Evolutionary conservation across 2,113 vertebrate species (phyloP).

Genomic region (Hemicordylus capensis): DNA sequence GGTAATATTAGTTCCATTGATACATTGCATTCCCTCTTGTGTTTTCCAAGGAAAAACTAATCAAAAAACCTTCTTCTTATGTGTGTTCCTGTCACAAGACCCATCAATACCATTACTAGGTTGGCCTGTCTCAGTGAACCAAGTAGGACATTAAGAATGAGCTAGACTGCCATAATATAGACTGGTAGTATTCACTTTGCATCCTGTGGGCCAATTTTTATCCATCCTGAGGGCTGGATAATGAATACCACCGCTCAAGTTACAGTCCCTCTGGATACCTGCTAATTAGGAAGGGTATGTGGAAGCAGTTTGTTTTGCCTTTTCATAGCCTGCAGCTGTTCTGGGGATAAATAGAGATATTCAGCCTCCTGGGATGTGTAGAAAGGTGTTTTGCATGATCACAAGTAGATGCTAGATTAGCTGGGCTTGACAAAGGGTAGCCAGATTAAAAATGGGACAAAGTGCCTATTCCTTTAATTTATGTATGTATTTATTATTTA

Average conservation of each 20-base stretch:
- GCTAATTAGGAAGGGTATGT: conserved; percentile 5
- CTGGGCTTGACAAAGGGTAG: neutral
- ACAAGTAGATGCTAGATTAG: neutral
- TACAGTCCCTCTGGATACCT: neutral
- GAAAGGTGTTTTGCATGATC: neutral
- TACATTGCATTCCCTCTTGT: neutral
- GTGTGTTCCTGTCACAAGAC: neutral
- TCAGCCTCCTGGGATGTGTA: conserved; percentile 6
- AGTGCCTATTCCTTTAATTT: neutral
- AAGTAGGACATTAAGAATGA: neutral
- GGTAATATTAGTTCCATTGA: too few species aligned
- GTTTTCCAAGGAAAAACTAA: neutral
- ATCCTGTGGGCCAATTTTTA: conserved; percentile 12
- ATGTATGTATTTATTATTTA: too few species aligned
- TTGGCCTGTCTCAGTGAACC: neutral
- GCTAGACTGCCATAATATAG: neutral
- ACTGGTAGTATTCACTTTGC: neutral
- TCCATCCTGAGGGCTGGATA: neutral
- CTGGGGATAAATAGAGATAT: conserved; percentile 14
- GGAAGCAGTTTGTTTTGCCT: conserved; percentile 23
- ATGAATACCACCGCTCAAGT: neutral
- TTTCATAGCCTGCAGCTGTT: neutral
- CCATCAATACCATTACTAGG: neutral
- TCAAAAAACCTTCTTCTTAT: neutral
- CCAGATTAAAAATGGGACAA: neutral